These are phyloP conservation scores for Trididemnum miniatum DNA, from an alignment of 23 tunicate genomes.

Conservation along the genomic window DNA sequence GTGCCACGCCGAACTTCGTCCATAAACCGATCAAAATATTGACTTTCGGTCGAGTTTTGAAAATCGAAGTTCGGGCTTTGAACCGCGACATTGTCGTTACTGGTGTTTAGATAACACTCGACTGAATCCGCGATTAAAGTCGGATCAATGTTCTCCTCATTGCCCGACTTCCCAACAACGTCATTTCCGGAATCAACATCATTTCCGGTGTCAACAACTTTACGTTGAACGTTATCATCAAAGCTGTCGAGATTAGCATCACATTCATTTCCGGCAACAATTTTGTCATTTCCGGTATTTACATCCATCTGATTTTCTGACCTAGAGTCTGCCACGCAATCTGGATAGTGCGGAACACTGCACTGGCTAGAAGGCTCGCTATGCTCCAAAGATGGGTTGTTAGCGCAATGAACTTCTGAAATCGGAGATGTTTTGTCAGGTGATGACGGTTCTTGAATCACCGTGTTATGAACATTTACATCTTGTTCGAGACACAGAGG, in stretches of 20 bases:
- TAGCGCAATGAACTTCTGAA: neutral
- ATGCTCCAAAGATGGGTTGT: neutral
- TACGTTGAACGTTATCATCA: neutral
- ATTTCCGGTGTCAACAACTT: neutral
- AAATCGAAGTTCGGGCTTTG: neutral
- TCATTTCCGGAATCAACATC: neutral
- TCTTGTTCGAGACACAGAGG: neutral
- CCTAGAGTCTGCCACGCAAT: neutral
- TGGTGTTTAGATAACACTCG: too few relatives aligned
- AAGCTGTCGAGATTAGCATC: neutral
- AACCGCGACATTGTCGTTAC: neutral
- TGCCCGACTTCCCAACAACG: neutral
- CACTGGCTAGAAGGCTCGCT: neutral
- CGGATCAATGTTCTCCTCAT: neutral
- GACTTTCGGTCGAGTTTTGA: neutral
- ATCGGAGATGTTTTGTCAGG: neutral
- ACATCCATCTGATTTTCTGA: neutral
- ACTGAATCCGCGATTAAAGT: neutral
- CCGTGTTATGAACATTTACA: neutral
- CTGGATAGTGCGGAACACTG: neutral
- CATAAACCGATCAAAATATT: neutral
- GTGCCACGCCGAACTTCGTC: neutral
- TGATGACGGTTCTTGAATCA: neutral
- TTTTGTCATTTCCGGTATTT: neutral
- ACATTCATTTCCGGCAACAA: neutral